Base-by-base conservation (phyloP, 23 tunicate species). In the Ciona savignyi region DNA sequence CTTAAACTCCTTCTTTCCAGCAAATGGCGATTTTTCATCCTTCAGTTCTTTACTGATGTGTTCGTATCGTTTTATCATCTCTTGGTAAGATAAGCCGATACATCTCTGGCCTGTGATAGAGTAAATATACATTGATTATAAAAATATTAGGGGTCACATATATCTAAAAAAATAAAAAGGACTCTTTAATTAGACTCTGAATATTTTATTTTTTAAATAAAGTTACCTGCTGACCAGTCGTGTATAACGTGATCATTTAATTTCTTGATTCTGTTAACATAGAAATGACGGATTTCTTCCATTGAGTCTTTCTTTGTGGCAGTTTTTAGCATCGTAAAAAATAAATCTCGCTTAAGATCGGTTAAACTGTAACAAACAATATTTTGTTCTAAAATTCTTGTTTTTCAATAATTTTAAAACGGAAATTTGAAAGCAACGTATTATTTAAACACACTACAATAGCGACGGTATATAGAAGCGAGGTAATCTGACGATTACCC, bases 231-330 rank as follows among this genome's bases (percentile, higher is more conserved):
- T 19, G 94, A 81, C 86, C 86, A 86, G 61, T 86, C 77, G 3
- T 86, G 85, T 20, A 86, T 77, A 63, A 86, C 94, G 78, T 86
- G 94, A 62, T 86, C 94, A 73, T 86, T 86, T 25, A 74, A 24
- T 62, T 86, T 86, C 51, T 80, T 75, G 2, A 86, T 75, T 32
- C 77, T 70, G 35, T 81, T 81, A 72, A 75, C 78, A 78, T 86
- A 86, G 49, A 76, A 86, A 32, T 75, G 70, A 21, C 81, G 77
- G 32, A 86, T 86, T 33, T 86, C 94, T 30, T 68, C 71, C 83
- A 84, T 84, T 22, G 89, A 84, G 21, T 84, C 82, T 35, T 84
- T 77, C 25, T 33, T 34, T 22, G 89, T 72, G 9, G 78, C 89
- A 3, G 78, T 84, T 35, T 70, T 77, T 60, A 84, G 33, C 78